Percentiles rank a stretch among this genome's conserved stretches.
Evolutionary conservation across 2,797 vertebrate genomes (phyloP).

Genomic region (Sebastes iracundus): DNA sequence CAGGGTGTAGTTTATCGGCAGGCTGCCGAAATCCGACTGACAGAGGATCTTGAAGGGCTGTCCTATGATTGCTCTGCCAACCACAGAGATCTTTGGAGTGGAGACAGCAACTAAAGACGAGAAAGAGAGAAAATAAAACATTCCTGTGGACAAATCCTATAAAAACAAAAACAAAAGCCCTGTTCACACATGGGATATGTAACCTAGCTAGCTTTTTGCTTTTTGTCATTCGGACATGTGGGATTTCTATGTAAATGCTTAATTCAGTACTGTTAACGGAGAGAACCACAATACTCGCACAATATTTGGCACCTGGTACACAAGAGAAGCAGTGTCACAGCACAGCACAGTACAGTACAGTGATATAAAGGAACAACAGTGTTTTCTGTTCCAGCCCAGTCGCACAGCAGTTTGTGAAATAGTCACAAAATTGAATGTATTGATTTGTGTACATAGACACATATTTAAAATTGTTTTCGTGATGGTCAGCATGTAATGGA

Average conservation of each 20-base stretch:
- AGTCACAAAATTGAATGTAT: too few species aligned
- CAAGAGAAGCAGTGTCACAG: not conserved
- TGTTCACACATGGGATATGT: not conserved
- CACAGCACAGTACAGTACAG: not conserved
- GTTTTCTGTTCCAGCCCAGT: too few species aligned
- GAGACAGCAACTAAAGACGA: constrained; percentile 52
- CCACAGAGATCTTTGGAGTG: constrained; percentile 60
- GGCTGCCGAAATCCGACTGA: constrained; percentile 67
- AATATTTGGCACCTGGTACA: not conserved
- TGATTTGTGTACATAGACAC: too few species aligned
- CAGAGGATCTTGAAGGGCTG: constrained; percentile 67
- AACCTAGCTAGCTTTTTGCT: not conserved
- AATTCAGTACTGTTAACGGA: not conserved
- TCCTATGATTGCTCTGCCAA: constrained; percentile 50
- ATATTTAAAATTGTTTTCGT: too few species aligned
- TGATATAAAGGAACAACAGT: too few species aligned
- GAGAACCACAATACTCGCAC: not conserved
- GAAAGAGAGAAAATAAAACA: not conserved
- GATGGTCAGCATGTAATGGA: too few species aligned
- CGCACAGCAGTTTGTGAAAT: too few species aligned
- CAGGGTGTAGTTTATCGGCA: constrained; percentile 80
- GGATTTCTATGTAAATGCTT: not conserved
- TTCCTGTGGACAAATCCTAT: not conserved
- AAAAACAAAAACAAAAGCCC: not conserved
- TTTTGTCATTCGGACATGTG: not conserved